Evolutionary conservation across 2,797 vertebrate species (phyloP), one percentile per base, ranked within the genome.

Genomic region (Eospalax fontanierii): DNA sequence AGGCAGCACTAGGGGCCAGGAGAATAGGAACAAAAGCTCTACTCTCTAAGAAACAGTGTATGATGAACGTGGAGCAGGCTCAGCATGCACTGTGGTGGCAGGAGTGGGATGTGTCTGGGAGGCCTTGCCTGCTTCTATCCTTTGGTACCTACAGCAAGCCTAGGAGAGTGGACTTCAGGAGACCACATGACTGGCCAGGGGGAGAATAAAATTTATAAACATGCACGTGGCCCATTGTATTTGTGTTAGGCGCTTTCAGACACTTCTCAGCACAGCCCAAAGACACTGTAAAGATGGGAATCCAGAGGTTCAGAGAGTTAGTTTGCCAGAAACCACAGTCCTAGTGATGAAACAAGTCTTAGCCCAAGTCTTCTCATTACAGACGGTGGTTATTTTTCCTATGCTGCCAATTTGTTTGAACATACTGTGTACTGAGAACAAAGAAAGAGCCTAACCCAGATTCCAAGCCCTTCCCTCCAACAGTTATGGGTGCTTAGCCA

Each of bases 11-110:
- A 15, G 0, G 8, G 4, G 11, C 22, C 14, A 97, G 96, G 95
- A 94, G 96, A 95, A 95, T 97, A 97, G 93, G 96, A 96, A 95
- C 96, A 89, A 97, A 89, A 22, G 78, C 94, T 95, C 94, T 78
- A 93, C 97, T 96, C 87, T 95, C 92, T 97, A 97, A 96, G 92
- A 97, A 98, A 97, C 97, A 97, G 96, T 12, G 14, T 97, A 95
- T 79, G 97, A 95, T 92, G 89, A 97, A 95, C 97, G 96, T 85
- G 50, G 96, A 95, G 30, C 59, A 59, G 78, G 15, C 38, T 57
- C 24, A 15, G 66, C 59, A 63, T 1, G 35, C 97, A 96, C 96
- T 95, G 96, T 28, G 92, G 94, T 79, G 90, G 96, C 88, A 83
- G 96, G 89, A 94, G 96, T 84, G 91, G 92, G 80, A 22, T 14